Conservation (phyloP, 2,797 vertebrate genomes). For the Eptatretus atami region DNA sequence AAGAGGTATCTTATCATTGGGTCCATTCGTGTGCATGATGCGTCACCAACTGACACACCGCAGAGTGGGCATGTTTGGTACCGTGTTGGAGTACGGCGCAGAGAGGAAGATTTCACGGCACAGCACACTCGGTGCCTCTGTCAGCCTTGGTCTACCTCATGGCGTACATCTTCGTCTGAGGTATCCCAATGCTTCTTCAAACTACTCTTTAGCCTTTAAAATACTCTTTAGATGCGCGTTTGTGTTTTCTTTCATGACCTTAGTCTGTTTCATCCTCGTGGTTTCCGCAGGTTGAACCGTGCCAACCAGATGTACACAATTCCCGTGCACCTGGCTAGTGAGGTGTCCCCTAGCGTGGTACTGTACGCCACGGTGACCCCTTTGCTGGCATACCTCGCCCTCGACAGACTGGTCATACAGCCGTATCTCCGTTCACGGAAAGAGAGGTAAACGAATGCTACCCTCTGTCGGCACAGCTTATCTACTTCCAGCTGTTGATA, state of each 20-base stretch:
- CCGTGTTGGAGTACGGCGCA: slow-evolving; percentile 68
- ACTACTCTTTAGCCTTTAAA: not conserved
- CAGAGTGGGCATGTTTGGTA: slow-evolving; percentile 82
- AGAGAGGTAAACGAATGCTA: slow-evolving; percentile 31
- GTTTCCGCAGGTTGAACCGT: slow-evolving; percentile 38
- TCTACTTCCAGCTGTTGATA: too few species aligned
- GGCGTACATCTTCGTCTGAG: slow-evolving; percentile 91
- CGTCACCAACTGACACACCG: slow-evolving; percentile 4
- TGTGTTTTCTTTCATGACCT: slow-evolving; percentile 8
- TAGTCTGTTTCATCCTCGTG: slow-evolving; percentile 6
- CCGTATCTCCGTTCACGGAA: slow-evolving; percentile 66
- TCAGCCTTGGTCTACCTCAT: slow-evolving; percentile 75
- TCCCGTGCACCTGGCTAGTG: slow-evolving; percentile 75
- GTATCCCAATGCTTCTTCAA: slow-evolving; percentile 19
- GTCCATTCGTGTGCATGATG: too few species aligned
- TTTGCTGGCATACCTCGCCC: slow-evolving; percentile 54
- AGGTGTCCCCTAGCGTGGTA: slow-evolving; percentile 68
- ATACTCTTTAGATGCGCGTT: not conserved
- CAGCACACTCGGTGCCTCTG: slow-evolving; percentile 56
- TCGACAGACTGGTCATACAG: slow-evolving; percentile 61
- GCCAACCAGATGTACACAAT: slow-evolving; percentile 97
- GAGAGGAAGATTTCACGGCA: slow-evolving; percentile 91
- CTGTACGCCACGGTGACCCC: slow-evolving; percentile 91
- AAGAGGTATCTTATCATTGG: too few species aligned
- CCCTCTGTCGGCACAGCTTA: slow-evolving; percentile 1